Evolutionary conservation across 2,888 invertebrate species (phyloP).

Genomic region (Tridacna crocea): DNA sequence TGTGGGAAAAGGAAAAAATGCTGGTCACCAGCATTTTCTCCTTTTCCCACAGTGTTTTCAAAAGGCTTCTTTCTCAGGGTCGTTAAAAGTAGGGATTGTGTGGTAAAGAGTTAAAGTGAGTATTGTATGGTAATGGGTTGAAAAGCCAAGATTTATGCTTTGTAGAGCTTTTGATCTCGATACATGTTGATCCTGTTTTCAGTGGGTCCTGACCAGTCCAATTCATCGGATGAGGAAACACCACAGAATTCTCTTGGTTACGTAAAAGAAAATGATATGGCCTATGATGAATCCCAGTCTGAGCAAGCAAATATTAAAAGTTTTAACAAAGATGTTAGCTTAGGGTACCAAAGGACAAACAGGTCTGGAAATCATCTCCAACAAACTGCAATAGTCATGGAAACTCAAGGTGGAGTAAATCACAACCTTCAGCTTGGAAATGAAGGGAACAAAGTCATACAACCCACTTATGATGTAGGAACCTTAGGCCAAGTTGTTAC

Average conservation of each 20-base stretch:
- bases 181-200: not conserved
- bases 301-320: not conserved
- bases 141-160: no score
- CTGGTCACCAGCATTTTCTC: not conserved
- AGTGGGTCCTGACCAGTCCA: not conserved
- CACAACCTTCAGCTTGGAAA: not conserved
- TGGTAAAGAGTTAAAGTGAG: no score
- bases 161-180: no score
- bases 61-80: no score
- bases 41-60: no score
- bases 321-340: not conserved
- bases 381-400: not conserved
- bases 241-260: conserved; percentile 16
- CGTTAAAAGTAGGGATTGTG: no score
- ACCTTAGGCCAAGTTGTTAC: not conserved
- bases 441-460: no score
- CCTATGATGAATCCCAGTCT: not conserved
- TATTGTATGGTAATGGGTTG: no score
- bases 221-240: not conserved
- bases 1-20: conserved; percentile 5
- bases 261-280: not conserved
- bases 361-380: not conserved
- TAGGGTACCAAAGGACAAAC: not conserved
- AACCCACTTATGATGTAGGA: not conserved
- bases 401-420: not conserved